Conservation (phyloP, 2,888 invertebrate genomes). For the Latrodectus elegans region DNA sequence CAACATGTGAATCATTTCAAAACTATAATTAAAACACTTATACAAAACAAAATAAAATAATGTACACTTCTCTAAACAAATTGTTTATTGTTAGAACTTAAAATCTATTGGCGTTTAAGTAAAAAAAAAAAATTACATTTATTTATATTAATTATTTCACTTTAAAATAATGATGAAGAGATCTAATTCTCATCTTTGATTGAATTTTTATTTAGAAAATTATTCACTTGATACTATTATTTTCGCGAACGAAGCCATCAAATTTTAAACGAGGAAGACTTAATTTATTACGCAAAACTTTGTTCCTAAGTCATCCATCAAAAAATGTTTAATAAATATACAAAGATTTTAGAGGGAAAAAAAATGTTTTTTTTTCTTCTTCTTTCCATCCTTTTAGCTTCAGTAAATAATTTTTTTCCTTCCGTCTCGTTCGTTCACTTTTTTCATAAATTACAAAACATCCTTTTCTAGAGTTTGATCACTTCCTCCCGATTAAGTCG, state of each 20-base stretch:
- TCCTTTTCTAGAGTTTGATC: constrained; percentile 28
- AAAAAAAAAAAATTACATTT: too few species aligned
- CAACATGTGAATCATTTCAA: too few species aligned
- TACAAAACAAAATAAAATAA: too few species aligned
- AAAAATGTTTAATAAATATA: constrained; percentile 14
- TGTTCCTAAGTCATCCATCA: constrained; percentile 30
- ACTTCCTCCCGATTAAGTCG: constrained; percentile 42
- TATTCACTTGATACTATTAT: too few species aligned
- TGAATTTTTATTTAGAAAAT: too few species aligned
- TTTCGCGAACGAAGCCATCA: background rate
- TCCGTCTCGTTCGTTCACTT: background rate
- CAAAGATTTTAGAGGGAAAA: background rate
- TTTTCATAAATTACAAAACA: constrained; percentile 36
- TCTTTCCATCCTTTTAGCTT: background rate
- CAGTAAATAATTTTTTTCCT: constrained; percentile 18
- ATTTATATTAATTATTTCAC: too few species aligned
- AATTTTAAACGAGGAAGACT: background rate
- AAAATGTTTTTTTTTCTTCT: background rate
- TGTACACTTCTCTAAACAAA: too few species aligned
- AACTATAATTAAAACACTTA: too few species aligned
- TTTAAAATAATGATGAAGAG: too few species aligned
- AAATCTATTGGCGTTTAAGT: too few species aligned
- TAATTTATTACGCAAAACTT: constrained; percentile 4
- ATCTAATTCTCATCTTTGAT: too few species aligned
- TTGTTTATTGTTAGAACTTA: too few species aligned